A percentile compares a stretch with the other conserved stretches of the same genome.
Evolutionary conservation across 2,888 invertebrate species (phyloP).

Genomic region (Muschampia plurimacula): DNA sequence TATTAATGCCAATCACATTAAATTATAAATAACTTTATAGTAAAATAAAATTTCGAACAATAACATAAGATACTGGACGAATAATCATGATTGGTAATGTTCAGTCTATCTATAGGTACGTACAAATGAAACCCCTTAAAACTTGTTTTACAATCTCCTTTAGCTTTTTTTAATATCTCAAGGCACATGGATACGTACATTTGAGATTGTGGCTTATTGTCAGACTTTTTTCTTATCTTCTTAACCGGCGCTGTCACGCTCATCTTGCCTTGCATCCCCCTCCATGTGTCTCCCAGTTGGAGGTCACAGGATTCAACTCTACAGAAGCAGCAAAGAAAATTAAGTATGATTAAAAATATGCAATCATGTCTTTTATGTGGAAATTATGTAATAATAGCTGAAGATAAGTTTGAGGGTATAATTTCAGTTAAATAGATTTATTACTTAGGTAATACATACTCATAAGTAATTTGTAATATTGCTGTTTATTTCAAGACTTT

Average conservation of each 20-base stretch:
- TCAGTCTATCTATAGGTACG: neutral
- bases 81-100: neutral
- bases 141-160: slow-evolving; percentile 44
- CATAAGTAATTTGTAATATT: too few species aligned
- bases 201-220: slow-evolving; percentile 89
- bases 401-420: slow-evolving; percentile 1
- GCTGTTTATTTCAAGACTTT: too few species aligned
- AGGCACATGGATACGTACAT: slow-evolving; percentile 83
- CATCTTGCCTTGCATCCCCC: slow-evolving; percentile 95
- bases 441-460: too few species aligned
- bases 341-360: slow-evolving; percentile 67
- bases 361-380: slow-evolving; percentile 16
- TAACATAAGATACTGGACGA: neutral
- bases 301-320: slow-evolving; percentile 97
- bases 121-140: slow-evolving; percentile 1
- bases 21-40: neutral
- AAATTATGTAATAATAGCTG: slow-evolving; percentile 36
- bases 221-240: slow-evolving; percentile 90
- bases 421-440: too few species aligned
- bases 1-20: neutral
- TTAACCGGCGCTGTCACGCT: slow-evolving; percentile 89
- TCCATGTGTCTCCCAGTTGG: slow-evolving; percentile 88
- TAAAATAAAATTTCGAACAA: neutral
- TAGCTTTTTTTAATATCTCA: slow-evolving; percentile 56
- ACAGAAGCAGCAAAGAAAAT: slow-evolving; percentile 85